These are phyloP conservation scores for Lepus townsendii DNA, from an alignment of 2,797 vertebrate species.

Conservation along the genomic window DNA sequence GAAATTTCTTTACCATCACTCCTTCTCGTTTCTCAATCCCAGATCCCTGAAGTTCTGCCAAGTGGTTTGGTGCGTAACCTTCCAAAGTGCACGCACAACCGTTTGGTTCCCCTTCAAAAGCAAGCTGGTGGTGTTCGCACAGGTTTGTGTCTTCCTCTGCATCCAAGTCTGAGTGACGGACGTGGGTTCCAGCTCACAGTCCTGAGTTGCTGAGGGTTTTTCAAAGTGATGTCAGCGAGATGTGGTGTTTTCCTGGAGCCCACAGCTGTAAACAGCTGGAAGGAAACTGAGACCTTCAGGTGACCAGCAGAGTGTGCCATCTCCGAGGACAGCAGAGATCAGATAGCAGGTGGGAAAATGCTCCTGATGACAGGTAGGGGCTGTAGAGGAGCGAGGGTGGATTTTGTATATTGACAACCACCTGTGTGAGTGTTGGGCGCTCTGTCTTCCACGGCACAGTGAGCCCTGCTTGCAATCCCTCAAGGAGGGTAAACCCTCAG, in stretches of 20 bases:
- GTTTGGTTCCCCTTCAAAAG: background rate
- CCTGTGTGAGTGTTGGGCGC: rapidly evolving
- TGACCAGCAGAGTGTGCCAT: background rate
- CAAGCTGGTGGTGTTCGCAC: background rate
- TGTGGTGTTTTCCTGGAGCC: background rate
- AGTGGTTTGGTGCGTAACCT: background rate
- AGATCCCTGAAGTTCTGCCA: background rate
- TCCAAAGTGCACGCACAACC: background rate
- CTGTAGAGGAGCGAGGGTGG: background rate
- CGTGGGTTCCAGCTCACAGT: background rate
- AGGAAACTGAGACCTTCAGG: background rate
- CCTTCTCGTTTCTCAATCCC: background rate
- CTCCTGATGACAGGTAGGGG: background rate
- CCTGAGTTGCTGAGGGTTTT: background rate
- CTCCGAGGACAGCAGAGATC: background rate
- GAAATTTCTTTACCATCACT: background rate
- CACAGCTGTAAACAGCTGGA: background rate
- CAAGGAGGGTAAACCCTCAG: background rate
- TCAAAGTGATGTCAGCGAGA: background rate
- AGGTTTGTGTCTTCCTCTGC: background rate
- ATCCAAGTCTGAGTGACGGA: background rate
- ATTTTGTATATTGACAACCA: background rate
- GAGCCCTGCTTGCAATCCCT: background rate
- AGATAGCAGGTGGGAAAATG: background rate
- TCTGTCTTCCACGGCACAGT: background rate